Evolutionary conservation across 64 coral and sea anemone genomes (phyloP).

Genomic region (Anthopleura sola): DNA sequence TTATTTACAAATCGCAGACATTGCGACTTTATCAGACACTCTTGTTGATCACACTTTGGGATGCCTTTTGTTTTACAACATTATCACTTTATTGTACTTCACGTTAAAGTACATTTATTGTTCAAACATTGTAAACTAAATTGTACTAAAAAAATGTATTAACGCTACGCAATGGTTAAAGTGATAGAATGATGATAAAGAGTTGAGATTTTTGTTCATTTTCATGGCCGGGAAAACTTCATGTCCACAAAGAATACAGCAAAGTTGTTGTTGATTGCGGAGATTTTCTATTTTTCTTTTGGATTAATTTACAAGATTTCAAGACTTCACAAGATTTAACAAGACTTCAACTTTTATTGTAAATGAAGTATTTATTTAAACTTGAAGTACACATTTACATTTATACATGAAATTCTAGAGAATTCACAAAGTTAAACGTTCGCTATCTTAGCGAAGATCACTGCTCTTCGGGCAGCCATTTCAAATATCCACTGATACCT

Average conservation of each 20-base stretch:
- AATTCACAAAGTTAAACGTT: not conserved
- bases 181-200: not conserved
- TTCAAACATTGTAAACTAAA: not conserved
- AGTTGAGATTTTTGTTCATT: not conserved
- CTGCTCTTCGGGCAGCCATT: not conserved
- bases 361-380: not conserved
- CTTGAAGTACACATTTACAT: not conserved
- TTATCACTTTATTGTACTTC: not conserved
- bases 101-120: not conserved
- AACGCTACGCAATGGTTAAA: not conserved
- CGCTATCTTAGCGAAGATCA: not conserved
- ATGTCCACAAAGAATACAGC: not conserved
- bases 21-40: not conserved
- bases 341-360: not conserved
- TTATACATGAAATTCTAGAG: not conserved
- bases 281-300: not conserved
- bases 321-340: not conserved
- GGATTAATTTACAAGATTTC: not conserved
- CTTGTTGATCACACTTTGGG: not conserved
- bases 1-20: not conserved
- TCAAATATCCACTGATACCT: slow-evolving; percentile 21
- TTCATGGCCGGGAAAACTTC: not conserved
- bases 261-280: not conserved
- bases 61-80: not conserved
- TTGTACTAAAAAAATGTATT: not conserved